Evolutionary conservation across 2,888 invertebrate genomes (phyloP), one percentile per base, ranked within the genome.

Genomic region (Celastrina argiolus): DNA sequence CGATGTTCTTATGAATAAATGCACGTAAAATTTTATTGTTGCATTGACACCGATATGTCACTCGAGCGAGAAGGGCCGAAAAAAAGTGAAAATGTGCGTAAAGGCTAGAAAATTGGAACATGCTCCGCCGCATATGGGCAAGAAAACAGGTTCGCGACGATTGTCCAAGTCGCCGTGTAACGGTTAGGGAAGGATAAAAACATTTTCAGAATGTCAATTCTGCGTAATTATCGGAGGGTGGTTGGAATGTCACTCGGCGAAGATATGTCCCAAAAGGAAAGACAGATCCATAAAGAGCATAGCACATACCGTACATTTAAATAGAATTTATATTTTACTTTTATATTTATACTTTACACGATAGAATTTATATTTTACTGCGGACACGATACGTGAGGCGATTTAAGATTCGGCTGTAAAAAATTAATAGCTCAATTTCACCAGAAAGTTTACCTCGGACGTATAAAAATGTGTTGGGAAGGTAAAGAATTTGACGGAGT

Each of bases 91-190:
- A 81, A 81, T 78, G 68, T 71, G 74, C 74, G 79, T 77, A 80
- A 82, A 78, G 82, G 80, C 85, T 90, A 89, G 89, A 88, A 88
- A 90, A 90, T 88, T 81, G 87, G 84, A 85, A 87, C 84, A 83
- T 77, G 81, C 71, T 75, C 64, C 66, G 45, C 81, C 85, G 67
- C 84, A 80, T 79, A 85, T 72, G 87, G 86, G 42, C 56, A 69
- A 71, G 69, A 69, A 75, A 81, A 85, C 87, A 71, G 81, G 87
- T 89, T 86, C 76, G 84, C 80, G 79, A 81, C 79, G 81, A 87
- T 84, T 85, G 84, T 82, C 81, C 81, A 82, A 84, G 81, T 80
- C 84, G 78, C 79, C 81, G 84, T 80, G 84, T 90, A 89, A 89
- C 91, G 86, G 90, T 85, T 70, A 72, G 66, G 72, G 70, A 66